Evolutionary conservation across 2,888 invertebrate species (phyloP).

Genomic region (Aphidius colemani): DNA sequence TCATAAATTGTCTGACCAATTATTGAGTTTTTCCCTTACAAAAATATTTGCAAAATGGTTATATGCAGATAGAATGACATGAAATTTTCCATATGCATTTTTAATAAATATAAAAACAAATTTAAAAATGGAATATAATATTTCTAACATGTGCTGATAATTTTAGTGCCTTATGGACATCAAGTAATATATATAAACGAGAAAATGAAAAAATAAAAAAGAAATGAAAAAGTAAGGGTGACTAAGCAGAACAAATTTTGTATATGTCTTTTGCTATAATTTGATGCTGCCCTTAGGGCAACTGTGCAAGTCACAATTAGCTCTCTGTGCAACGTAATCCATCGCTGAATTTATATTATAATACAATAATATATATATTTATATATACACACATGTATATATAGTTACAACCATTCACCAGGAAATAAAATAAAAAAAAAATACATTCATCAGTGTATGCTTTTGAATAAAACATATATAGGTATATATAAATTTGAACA

Average conservation of each 20-base stretch:
- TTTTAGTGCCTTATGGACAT: slow-evolving; percentile 3
- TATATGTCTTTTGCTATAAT: slow-evolving; percentile 21
- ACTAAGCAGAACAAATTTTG: slow-evolving; percentile 13
- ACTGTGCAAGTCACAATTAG: slow-evolving; percentile 39
- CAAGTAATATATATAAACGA: not conserved
- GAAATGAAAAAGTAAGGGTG: too few relatives aligned
- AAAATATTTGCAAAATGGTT: too few relatives aligned
- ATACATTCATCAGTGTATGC: slow-evolving; percentile 36
- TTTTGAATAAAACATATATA: too few relatives aligned
- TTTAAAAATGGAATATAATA: not conserved
- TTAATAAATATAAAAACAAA: not conserved
- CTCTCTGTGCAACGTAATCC: slow-evolving; percentile 38
- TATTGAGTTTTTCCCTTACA: too few relatives aligned
- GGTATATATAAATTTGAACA: slow-evolving; percentile 21
- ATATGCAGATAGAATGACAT: too few relatives aligned
- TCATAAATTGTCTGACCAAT: too few relatives aligned
- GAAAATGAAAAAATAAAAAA: too few relatives aligned
- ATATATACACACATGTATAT: too few relatives aligned
- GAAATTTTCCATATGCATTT: not conserved
- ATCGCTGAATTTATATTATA: slow-evolving; percentile 18
- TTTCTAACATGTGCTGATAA: too few relatives aligned
- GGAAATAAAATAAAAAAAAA: slow-evolving; percentile 37
- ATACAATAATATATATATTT: too few relatives aligned
- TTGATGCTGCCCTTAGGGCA: slow-evolving; percentile 14
- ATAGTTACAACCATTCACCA: too few relatives aligned